Evolutionary conservation across 2,888 invertebrate species (phyloP).

Genomic region (Hemistola chrysoprasaria): DNA sequence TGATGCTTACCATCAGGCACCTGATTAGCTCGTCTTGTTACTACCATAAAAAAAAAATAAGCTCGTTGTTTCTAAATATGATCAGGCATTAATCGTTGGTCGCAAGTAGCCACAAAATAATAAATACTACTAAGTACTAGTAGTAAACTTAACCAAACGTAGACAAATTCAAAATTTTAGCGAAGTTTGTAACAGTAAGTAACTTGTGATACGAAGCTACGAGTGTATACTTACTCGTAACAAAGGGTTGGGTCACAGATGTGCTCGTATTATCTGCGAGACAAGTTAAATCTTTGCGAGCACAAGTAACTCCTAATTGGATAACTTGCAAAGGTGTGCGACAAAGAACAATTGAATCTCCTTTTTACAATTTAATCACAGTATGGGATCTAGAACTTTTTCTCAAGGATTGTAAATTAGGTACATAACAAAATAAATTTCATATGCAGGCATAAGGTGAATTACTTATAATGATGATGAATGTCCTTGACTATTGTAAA

Average conservation of each 20-base stretch:
- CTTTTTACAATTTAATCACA: constrained; percentile 13
- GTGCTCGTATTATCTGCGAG: constrained; percentile 49
- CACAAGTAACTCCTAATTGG: constrained; percentile 61
- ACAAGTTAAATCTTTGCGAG: constrained; percentile 58
- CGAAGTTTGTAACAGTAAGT: constrained; percentile 17
- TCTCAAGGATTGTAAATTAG: no score
- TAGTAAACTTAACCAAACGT: constrained; percentile 15
- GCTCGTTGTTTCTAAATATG: no score
- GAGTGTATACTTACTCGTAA: no score
- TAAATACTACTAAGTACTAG: constrained; percentile 1
- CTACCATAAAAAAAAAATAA: no score
- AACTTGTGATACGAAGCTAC: constrained; percentile 41
- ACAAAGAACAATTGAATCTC: constrained; percentile 56
- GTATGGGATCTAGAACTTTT: constrained; percentile 2
- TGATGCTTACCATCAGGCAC: no score
- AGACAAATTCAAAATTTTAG: constrained; percentile 26
- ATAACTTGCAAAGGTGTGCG: constrained; percentile 66
- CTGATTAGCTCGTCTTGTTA: no score
- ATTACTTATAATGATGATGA: no score
- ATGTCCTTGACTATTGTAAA: no score
- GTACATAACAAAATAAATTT: no score
- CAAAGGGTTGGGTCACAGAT: constrained; percentile 50
- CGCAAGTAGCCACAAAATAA: no score
- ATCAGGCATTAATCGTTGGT: no score
- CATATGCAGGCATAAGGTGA: no score